Base-by-base conservation (phyloP, 2,797 vertebrate species). In the Coluber constrictor region DNA sequence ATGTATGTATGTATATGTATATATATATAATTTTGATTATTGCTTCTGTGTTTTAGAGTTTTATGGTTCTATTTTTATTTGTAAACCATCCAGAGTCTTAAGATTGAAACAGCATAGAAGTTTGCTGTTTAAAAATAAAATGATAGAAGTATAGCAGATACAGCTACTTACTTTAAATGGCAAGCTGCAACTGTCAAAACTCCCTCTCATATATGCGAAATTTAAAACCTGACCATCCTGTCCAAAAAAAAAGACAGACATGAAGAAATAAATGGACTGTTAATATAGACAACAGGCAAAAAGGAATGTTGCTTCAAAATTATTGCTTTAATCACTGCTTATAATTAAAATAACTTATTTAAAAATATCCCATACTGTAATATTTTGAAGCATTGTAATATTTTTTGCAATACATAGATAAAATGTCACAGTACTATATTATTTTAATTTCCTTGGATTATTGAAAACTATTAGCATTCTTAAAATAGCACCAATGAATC, bases 401-500 rank as follows among this genome's bases (percentile, higher is more conserved):
- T 66, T 55, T n/a, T 60, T 43, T 59, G 43, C 20, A 89, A 29
- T 23, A 51, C n/a, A 25, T 51, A 70, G 59, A 79, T 43, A 91
- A 56, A 59, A n/a, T 47, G 55, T 4, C 55, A 63, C 57, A 15
- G 5, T 74, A 37, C 10, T 32, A 6, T 61, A 89, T 15, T 91
- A 25, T 83, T 55, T 51, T 93, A 63, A 66, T 91, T 57, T 83
- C 47, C 87, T 23, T 63, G 4, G 47, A 61, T 43, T 55, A 86
- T 89, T 63, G 43, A 63, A 59, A 86, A 63, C 7, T 27, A 86
- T 79, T 37, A 23, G 47, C 57, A 89, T 90, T 90, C 54, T 37
- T 57, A 25, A 89, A 87, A 90, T 37, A 83, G 66, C 23, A 55
- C 56, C 74, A 88, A n/a, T 63, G 86, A 91, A 91, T 92, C 83